Base-by-base conservation (phyloP, 2,888 invertebrate species). In the Drosophila nr. medialis region DNA sequence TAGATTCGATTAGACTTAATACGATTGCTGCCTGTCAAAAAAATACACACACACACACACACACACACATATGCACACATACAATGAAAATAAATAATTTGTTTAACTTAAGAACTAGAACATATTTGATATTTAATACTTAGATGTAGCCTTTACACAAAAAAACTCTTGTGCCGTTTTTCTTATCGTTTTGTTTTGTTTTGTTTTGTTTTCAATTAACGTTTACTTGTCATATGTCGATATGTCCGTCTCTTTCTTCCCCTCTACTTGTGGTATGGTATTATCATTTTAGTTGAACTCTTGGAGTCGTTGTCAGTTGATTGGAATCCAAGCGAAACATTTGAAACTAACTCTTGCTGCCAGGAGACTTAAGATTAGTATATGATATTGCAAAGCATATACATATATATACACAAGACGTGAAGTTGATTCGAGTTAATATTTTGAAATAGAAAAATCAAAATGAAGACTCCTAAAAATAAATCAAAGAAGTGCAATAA, bases 121-220 rank as follows among this genome's bases (percentile, higher is more conserved):
- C 78, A 86, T 88, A 86, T 86, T 86, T 71, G 80, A 86, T 88
- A 86, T 86, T 83, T 86, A 86, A 86, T 86, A 86, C 88, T 86
- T 88, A 88, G 75, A 83, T 64, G 81, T 86, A 86, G 84, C 86
- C 83, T 77, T 85, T 77, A 68, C 67, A 79, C 69, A 75, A 54
- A 54, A n/a, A 70, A 60, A 48, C 40, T 38, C 38, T 61, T 69
- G 75, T 75, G 75, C 62, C 54, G 45, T 53, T 18, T 18, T 59
- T 10, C 48, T 27, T 27, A 34, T 24, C n/a, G 30, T 40, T 0
- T 55, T 45, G 27, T 55, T 21, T 56, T 24, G n/a, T n/a, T n/a
- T n/a, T n/a, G n/a, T n/a, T n/a, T n/a, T n/a, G n/a, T 2, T 61
- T 38, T 38, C n/a, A 34, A 27, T 32, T 24, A 58, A 18, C 21